phyloP scores from a whole-genome alignment of 2,113 vertebrate genomes.

The Toxotes chatareus region DNA sequence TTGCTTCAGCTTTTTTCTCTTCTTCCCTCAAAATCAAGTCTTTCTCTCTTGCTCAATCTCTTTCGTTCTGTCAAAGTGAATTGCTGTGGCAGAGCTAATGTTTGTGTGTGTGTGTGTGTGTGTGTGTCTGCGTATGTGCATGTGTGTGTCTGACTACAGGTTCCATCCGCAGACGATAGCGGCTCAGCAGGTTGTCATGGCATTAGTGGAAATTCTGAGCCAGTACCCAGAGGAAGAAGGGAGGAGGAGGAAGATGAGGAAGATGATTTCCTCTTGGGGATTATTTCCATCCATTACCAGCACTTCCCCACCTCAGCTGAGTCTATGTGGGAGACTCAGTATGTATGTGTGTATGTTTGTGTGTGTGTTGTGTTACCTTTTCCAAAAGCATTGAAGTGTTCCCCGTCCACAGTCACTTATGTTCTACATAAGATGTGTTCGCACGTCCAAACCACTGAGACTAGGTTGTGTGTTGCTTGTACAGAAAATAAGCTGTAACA shows the following conservation, averaged over 20 bases:
- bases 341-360: background rate
- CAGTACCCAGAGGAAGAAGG: constrained; percentile 11
- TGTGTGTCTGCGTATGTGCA: background rate
- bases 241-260: constrained; percentile 46
- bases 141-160: constrained; percentile 12
- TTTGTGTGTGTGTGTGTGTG: constrained; percentile 4
- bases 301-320: constrained; percentile 46
- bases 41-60: constrained; percentile 10
- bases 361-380: too few relatives aligned
- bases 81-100: background rate
- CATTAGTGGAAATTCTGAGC: constrained; percentile 69
- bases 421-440: too few relatives aligned
- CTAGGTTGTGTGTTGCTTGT: background rate
- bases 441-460: background rate
- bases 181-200: constrained; percentile 38
- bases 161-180: constrained; percentile 36
- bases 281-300: constrained; percentile 74
- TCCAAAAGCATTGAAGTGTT: background rate
- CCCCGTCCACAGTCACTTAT: background rate
- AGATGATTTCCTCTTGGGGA: constrained; percentile 71
- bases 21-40: constrained; percentile 11
- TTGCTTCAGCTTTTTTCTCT: constrained; percentile 13
- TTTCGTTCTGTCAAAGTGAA: constrained; percentile 4
- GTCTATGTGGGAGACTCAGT: constrained; percentile 18
- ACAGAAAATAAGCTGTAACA: background rate